phyloP scores from a whole-genome alignment of 2,113 vertebrate genomes.

The Lagopus leucura region DNA sequence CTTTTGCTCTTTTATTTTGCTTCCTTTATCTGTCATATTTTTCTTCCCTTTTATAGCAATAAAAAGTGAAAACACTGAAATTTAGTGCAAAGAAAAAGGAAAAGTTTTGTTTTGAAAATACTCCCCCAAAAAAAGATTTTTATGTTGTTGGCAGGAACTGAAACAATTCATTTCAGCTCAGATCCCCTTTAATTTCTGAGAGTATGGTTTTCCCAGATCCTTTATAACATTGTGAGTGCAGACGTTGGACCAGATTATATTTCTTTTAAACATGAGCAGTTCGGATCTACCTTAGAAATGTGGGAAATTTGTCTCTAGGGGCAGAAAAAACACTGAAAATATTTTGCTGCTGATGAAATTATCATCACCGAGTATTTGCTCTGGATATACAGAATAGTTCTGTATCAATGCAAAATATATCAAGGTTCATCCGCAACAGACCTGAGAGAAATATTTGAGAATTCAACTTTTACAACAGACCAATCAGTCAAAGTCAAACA shows the following conservation, averaged over 20 bases:
- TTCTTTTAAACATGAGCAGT: background rate
- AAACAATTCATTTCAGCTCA: background rate
- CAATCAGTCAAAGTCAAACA: background rate
- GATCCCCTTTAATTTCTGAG: background rate
- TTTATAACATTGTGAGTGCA: background rate
- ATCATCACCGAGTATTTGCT: background rate
- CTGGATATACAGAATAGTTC: background rate
- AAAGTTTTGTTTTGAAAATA: background rate
- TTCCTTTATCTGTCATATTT: background rate
- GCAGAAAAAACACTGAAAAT: background rate
- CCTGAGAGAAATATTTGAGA: background rate
- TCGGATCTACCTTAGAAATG: background rate
- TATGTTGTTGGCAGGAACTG: background rate
- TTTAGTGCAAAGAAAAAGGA: background rate
- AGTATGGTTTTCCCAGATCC: background rate
- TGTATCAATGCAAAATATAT: background rate
- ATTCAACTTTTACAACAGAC: background rate
- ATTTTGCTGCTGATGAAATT: background rate
- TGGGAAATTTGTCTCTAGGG: background rate
- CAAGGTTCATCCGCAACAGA: background rate
- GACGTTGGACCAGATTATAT: background rate
- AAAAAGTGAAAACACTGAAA: background rate
- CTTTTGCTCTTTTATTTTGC: background rate
- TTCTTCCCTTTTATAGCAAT: background rate
- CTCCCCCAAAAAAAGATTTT: accelerated